These are phyloP conservation scores for Lasioglossum baleicum DNA, from an alignment of 1,140 invertebrate genomes.

Conservation along the genomic window DNA sequence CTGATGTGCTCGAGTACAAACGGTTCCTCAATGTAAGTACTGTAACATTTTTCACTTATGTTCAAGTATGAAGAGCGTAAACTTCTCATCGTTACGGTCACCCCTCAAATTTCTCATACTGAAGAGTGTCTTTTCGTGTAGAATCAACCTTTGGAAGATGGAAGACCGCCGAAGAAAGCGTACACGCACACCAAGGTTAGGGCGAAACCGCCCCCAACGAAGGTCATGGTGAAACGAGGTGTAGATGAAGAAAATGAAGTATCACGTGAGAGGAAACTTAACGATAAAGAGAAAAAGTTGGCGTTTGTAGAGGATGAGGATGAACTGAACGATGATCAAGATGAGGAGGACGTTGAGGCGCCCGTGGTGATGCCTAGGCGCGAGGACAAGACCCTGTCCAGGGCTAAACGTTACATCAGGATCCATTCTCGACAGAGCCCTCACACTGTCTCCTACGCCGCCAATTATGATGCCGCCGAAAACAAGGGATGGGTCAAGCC, in stretches of 20 bases:
- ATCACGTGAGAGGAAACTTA: not conserved
- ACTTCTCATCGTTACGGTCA: no score
- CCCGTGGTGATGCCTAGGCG: conserved; percentile 48
- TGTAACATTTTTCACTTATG: no score
- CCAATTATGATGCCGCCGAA: conserved; percentile 89
- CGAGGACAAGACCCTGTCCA: conserved; percentile 43
- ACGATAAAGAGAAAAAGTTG: not conserved
- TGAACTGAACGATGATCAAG: conserved; percentile 22
- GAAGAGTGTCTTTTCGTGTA: conserved; percentile 8
- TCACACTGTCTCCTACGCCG: conserved; percentile 87
- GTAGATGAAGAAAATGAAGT: not conserved
- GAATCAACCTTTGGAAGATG: conserved; percentile 67
- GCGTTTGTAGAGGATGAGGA: conserved; percentile 41
- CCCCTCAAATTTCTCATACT: no score
- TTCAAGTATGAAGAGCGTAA: no score
- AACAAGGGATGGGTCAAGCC: conserved; percentile 93
- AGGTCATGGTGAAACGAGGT: conserved; percentile 69
- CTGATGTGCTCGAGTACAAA: conserved; percentile 70
- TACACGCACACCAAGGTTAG: conserved; percentile 58
- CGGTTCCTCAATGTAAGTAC: conserved; percentile 66
- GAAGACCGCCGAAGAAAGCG: conserved; percentile 67
- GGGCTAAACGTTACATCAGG: conserved; percentile 57
- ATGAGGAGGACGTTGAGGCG: conserved; percentile 39
- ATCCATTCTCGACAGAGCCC: conserved; percentile 84
- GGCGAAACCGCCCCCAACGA: conserved; percentile 60